phyloP scores from a whole-genome alignment of 2,113 vertebrate species.

The Crotalus tigris region DNA sequence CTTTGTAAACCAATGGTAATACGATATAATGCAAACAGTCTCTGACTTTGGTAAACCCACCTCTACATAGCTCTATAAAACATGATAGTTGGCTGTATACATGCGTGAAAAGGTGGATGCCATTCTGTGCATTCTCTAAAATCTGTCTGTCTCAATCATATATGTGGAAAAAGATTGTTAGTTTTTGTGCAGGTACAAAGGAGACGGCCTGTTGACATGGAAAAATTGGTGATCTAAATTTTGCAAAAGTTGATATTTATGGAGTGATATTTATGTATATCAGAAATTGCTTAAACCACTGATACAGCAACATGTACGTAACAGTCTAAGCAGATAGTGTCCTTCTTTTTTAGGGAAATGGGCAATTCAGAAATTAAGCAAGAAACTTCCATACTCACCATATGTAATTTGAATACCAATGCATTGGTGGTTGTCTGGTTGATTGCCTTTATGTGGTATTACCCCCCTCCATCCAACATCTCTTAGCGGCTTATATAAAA shows the following conservation, averaged over 20 bases:
- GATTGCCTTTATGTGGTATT: neutral
- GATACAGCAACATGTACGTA: neutral
- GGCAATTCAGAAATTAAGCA: neutral
- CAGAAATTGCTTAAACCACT: neutral
- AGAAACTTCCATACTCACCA: neutral
- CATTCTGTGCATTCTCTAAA: neutral
- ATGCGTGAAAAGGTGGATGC: neutral
- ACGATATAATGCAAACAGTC: neutral
- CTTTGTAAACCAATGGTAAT: neutral
- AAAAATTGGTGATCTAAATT: neutral
- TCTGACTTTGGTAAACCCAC: neutral
- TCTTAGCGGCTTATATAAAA: neutral
- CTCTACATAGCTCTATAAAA: neutral
- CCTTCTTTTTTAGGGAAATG: too few relatives aligned
- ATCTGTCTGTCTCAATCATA: neutral
- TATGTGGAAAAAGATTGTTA: neutral
- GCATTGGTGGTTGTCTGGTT: neutral
- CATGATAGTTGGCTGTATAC: neutral
- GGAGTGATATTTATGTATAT: neutral
- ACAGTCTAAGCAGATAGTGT: too few relatives aligned
- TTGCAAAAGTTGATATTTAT: neutral
- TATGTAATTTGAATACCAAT: neutral
- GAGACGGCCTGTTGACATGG: neutral
- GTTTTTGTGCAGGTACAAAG: neutral
- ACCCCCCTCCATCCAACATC: neutral